Conservation (phyloP, 2,888 invertebrate species). For the Arrhopalites spinosus region DNA sequence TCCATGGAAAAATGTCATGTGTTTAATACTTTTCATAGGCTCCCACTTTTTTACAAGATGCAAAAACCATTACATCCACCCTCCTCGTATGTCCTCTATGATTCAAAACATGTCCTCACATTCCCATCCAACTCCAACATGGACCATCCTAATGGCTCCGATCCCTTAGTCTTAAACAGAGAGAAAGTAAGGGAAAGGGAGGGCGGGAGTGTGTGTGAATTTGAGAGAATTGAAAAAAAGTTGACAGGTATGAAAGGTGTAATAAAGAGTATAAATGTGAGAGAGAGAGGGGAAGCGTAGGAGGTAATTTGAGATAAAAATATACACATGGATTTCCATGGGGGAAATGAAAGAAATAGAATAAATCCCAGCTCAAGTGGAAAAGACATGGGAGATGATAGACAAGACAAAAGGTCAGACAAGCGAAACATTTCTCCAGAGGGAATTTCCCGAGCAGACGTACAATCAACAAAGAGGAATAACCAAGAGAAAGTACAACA, state of each 20-base stretch:
- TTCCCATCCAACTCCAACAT: too few species aligned
- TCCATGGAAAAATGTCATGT: not conserved
- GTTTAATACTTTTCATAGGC: too few species aligned
- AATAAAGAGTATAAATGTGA: constrained; percentile 10
- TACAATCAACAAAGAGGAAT: too few species aligned
- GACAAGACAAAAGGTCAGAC: not conserved
- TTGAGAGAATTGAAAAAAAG: not conserved
- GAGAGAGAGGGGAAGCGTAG: not conserved
- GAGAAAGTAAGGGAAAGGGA: not conserved
- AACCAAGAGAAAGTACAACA: too few species aligned
- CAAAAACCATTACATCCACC: too few species aligned
- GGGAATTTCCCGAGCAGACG: not conserved
- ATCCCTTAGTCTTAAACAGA: not conserved
- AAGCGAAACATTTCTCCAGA: not conserved
- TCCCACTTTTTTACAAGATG: too few species aligned
- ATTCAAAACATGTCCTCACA: too few species aligned
- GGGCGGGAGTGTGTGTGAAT: not conserved
- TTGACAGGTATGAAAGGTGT: constrained; percentile 17
- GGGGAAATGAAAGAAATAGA: not conserved
- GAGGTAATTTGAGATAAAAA: constrained; percentile 1
- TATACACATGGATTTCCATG: not conserved
- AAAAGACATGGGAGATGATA: not conserved
- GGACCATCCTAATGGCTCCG: too few species aligned
- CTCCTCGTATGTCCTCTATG: too few species aligned
- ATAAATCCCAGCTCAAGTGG: constrained; percentile 5